Evolutionary conservation across 2,113 vertebrate species (phyloP), one percentile per base, ranked within the genome.

Genomic region (Chloropsis cyanopogon): DNA sequence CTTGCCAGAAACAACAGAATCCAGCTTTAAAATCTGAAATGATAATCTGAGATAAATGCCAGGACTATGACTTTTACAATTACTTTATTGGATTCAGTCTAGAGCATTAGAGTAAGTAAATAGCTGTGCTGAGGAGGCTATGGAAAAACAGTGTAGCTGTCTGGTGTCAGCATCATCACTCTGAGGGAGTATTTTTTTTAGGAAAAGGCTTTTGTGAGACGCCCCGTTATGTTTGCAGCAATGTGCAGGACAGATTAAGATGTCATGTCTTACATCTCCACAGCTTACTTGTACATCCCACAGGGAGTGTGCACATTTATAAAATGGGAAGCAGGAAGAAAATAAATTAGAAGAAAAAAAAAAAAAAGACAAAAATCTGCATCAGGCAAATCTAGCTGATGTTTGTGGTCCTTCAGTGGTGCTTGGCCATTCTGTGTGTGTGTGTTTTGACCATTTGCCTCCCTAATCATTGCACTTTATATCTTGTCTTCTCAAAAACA

Each of bases 41-140:
- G 42, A 93, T 56, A 85, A 82, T 29, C 49, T 16, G 78, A 93
- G 61, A 90, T 46, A 85, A 95, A 95, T 88, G 54, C 85, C 93
- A 92, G 79, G 54, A 61, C 93, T 54, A 61, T 82, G 95, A 96
- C 37, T 90, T 82, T 18, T 42, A 11, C 21, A 44, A 39, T 59
- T 82, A 68, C 47, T 84, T 33, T 35, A 4, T n/a, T 80, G 90
- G 70, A 50, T 53, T 39, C 75, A 19, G 20, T 37, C 88, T 76
- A 9, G 82, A 53, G 53, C 16, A 50, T 35, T 4, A 47, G 46
- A 82, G 22, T 8, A 42, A 92, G 73, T n/a, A 52, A 78, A 75
- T 35, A 84, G 77, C 90, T 66, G 44, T 1, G 15, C 69, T 35
- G 64, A 56, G 72, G 76, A 73, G 72, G 84, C 26, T 57, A 4